A percentile compares a stretch with the other conserved stretches of the same genome.
phyloP scores from a whole-genome alignment of 1,140 invertebrate genomes.

The Pachypeltis micranthus region DNA sequence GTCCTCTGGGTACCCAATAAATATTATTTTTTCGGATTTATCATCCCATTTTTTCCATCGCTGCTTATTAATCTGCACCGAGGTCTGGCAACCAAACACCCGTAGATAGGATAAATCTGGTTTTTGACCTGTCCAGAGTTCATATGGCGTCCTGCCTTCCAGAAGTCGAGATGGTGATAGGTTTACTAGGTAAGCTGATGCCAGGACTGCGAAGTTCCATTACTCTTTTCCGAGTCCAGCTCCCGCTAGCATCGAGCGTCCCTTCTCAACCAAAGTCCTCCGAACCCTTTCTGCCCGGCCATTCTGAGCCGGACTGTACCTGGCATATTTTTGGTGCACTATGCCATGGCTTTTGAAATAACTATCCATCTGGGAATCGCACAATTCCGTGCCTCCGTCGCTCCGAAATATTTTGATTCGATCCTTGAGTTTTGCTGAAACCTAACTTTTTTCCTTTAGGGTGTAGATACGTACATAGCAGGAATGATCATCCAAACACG shows the following conservation, averaged over 20 bases:
- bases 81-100: no score
- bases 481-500: conserved; percentile 37
- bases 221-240: conserved; percentile 23
- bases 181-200: conserved; percentile 37
- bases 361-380: conserved; percentile 5
- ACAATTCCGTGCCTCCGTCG: conserved; percentile 26
- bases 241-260: conserved; percentile 26
- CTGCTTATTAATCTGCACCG: no score
- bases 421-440: background rate
- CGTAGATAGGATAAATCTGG: no score
- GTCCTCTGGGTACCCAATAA: no score
- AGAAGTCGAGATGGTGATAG: conserved; percentile 20
- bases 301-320: conserved; percentile 36
- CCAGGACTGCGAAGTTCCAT: conserved; percentile 27
- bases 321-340: conserved; percentile 15
- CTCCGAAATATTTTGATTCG: conserved; percentile 27
- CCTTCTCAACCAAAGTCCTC: conserved; percentile 30
- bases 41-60: no score
- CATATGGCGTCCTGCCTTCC: conserved; percentile 30
- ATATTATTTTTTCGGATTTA: no score
- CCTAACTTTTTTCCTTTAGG: conserved; percentile 17
- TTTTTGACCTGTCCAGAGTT: conserved; percentile 32
- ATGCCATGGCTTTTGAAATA: conserved; percentile 13
- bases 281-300: conserved; percentile 32
- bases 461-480: conserved; percentile 9